Conservation (phyloP, 2,888 invertebrate species). For the Aphrophora alni region DNA sequence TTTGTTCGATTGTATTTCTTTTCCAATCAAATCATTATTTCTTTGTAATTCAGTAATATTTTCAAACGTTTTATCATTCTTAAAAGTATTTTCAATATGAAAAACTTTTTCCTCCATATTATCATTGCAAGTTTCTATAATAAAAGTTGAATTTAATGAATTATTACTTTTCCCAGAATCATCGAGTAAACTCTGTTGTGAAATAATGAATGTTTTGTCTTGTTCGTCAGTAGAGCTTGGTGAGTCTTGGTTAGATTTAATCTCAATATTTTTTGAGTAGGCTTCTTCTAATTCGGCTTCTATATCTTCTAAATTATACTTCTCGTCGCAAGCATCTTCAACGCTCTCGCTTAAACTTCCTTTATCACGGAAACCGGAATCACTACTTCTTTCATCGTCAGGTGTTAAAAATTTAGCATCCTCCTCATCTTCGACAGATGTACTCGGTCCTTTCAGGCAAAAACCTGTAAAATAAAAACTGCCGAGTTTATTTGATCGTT, state of each 20-base stretch:
- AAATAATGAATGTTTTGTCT: neutral
- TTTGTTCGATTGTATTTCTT: neutral
- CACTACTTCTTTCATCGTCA: constrained; percentile 61
- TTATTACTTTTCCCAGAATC: too few species aligned
- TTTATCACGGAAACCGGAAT: constrained; percentile 60
- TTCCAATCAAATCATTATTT: neutral
- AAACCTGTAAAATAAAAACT: constrained; percentile 43
- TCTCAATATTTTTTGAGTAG: constrained; percentile 11
- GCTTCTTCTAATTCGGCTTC: constrained; percentile 52
- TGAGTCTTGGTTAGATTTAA: neutral
- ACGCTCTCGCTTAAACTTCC: constrained; percentile 55
- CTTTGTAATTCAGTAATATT: neutral
- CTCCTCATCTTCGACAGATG: constrained; percentile 56
- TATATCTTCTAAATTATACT: constrained; percentile 53
- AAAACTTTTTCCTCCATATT: too few species aligned
- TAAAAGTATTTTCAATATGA: too few species aligned
- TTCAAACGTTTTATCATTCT: too few species aligned
- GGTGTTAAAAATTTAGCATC: constrained; percentile 59
- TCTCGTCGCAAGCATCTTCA: constrained; percentile 53
- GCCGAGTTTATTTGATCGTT: too few species aligned
- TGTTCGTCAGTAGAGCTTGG: neutral
- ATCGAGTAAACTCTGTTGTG: neutral
- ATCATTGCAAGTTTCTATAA: too few species aligned
- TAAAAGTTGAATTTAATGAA: too few species aligned
- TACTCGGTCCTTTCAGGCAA: constrained; percentile 49